Evolutionary conservation across 1,140 invertebrate genomes (phyloP).

Genomic region (Drosophila leontia): DNA sequence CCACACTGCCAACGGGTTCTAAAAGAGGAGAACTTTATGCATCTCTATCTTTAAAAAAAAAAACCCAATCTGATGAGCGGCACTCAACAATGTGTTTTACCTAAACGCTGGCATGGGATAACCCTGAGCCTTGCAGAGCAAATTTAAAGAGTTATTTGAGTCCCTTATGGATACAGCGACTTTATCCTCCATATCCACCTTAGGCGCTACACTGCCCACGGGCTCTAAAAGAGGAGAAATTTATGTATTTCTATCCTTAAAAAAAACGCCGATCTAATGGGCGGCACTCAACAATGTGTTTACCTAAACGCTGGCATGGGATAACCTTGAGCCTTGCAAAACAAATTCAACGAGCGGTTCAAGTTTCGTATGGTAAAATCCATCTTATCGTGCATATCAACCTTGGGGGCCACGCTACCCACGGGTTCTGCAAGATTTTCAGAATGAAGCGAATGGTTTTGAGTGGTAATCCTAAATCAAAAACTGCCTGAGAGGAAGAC

Average conservation of each 20-base stretch:
- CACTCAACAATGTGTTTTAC: constrained; percentile 83
- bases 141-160: constrained; percentile 40
- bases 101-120: constrained; percentile 89
- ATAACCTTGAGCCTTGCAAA: constrained; percentile 89
- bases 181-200: constrained; percentile 86
- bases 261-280: neutral
- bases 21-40: constrained; percentile 11
- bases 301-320: constrained; percentile 89
- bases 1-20: constrained; percentile 90
- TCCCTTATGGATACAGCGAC: constrained; percentile 46
- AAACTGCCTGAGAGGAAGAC: constrained; percentile 69
- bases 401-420: constrained; percentile 89
- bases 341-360: constrained; percentile 58
- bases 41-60: too few species aligned
- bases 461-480: neutral
- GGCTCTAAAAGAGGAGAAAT: constrained; percentile 86
- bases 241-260: neutral
- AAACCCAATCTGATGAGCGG: neutral
- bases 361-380: constrained; percentile 52
- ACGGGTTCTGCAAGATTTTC: constrained; percentile 87
- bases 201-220: constrained; percentile 89
- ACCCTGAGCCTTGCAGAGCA: constrained; percentile 88
- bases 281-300: constrained; percentile 16
- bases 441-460: neutral
- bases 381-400: constrained; percentile 85